These are phyloP conservation scores for Panulirus ornatus DNA, from an alignment of 1,140 invertebrate genomes.

Conservation along the genomic window DNA sequence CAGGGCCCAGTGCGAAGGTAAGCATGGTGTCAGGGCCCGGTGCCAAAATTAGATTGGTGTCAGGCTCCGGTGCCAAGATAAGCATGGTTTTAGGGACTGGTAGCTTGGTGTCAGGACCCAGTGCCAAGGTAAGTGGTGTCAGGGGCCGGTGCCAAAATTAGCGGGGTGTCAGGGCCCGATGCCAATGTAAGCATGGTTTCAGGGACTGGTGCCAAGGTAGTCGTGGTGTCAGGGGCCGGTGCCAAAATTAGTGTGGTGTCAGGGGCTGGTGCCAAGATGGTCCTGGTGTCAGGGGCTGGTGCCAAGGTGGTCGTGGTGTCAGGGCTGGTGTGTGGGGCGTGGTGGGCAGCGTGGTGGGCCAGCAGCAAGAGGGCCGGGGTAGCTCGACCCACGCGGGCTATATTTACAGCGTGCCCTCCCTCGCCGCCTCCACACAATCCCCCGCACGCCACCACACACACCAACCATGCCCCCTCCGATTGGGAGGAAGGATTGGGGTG, in stretches of 20 bases:
- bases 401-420: conserved; percentile 56
- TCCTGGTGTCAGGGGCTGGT: too few relatives aligned
- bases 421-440: conserved; percentile 24
- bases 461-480: background rate
- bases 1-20: too few relatives aligned
- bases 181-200: background rate
- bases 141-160: background rate
- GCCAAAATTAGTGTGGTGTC: too few relatives aligned
- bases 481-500: background rate
- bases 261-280: too few relatives aligned
- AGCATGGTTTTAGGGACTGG: background rate
- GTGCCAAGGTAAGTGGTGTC: background rate
- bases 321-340: background rate
- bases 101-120: background rate
- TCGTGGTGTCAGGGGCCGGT: background rate
- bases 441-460: conserved; percentile 11
- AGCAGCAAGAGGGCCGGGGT: background rate
- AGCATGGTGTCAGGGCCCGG: too few relatives aligned
- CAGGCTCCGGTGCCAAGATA: background rate
- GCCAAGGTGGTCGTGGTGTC: too few relatives aligned
- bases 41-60: too few relatives aligned
- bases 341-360: background rate
- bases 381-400: conserved; percentile 36
- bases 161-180: background rate
- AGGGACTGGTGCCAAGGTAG: background rate